A percentile compares a stretch with the other conserved stretches of the same genome.
Conservation (phyloP, 1,140 invertebrate genomes). For the Drosophila bocqueti region DNA sequence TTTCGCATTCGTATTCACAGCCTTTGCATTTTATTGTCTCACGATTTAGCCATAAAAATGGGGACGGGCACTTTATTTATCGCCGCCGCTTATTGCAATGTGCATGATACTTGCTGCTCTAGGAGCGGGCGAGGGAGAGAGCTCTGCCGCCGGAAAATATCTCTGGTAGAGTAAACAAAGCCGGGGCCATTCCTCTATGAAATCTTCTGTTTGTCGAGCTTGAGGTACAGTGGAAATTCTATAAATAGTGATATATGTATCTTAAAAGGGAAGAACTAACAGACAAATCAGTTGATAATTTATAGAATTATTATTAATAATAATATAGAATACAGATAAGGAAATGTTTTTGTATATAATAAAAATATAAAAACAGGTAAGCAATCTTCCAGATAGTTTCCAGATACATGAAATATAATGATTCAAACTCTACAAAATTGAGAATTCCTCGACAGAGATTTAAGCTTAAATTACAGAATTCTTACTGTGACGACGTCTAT, state of each 20-base stretch:
- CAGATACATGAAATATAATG: not conserved
- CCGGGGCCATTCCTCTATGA: conserved; percentile 25
- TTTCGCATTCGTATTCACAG: conserved; percentile 35
- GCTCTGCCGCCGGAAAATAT: conserved; percentile 20
- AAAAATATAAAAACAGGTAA: not conserved
- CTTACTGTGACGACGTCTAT: conserved; percentile 2
- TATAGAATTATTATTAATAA: no score
- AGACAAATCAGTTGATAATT: not conserved
- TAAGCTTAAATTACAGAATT: not conserved
- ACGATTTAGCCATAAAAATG: conserved; percentile 49
- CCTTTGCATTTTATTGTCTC: conserved; percentile 47
- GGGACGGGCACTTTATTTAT: conserved; percentile 43
- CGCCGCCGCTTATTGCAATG: conserved; percentile 40
- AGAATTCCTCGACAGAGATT: not conserved
- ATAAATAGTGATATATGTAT: not conserved
- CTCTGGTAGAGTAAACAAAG: conserved; percentile 38
- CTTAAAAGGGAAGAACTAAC: not conserved
- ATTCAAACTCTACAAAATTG: not conserved
- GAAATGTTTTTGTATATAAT: no score
- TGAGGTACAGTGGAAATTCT: conserved; percentile 3
- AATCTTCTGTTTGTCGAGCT: conserved; percentile 29
- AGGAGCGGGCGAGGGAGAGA: not conserved
- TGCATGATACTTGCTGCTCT: not conserved
- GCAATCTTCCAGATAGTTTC: no score
- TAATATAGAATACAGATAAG: no score